phyloP scores from a whole-genome alignment of 2,797 vertebrate genomes.

The Chelonia mydas region DNA sequence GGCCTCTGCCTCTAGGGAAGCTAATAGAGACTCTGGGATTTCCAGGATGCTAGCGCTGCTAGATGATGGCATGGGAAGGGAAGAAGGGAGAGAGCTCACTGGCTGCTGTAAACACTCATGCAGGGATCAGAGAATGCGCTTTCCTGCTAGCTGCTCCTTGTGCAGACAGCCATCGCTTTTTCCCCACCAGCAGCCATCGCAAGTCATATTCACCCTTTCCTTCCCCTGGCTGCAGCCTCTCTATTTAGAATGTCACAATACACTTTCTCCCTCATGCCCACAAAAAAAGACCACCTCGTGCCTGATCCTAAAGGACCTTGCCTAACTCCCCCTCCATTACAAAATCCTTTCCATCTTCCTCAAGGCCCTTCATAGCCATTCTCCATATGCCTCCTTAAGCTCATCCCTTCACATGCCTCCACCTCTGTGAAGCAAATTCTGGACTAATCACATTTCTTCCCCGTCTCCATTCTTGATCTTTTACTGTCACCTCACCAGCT shows the following conservation, averaged over 20 bases:
- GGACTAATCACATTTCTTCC: background rate
- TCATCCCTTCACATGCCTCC: constrained; percentile 10
- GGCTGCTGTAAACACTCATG: background rate
- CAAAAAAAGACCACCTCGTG: background rate
- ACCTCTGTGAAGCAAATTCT: background rate
- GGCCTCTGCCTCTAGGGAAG: too few relatives aligned
- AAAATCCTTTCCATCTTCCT: background rate
- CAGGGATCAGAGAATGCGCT: background rate
- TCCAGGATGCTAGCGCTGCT: too few relatives aligned
- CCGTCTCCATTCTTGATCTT: background rate
- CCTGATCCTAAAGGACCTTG: accelerated
- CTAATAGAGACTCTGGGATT: too few relatives aligned
- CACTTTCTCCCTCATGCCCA: background rate
- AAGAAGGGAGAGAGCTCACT: background rate
- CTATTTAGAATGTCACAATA: background rate
- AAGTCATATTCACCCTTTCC: background rate
- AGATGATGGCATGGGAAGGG: background rate
- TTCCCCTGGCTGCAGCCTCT: background rate
- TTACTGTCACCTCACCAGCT: background rate
- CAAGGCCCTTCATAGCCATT: background rate
- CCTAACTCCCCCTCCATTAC: background rate
- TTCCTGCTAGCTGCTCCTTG: background rate
- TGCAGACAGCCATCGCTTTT: background rate
- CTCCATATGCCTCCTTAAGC: accelerated
- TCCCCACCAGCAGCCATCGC: background rate